Evolutionary conservation across 2,113 vertebrate species (phyloP).

Genomic region (Brienomyrus longianalis): DNA sequence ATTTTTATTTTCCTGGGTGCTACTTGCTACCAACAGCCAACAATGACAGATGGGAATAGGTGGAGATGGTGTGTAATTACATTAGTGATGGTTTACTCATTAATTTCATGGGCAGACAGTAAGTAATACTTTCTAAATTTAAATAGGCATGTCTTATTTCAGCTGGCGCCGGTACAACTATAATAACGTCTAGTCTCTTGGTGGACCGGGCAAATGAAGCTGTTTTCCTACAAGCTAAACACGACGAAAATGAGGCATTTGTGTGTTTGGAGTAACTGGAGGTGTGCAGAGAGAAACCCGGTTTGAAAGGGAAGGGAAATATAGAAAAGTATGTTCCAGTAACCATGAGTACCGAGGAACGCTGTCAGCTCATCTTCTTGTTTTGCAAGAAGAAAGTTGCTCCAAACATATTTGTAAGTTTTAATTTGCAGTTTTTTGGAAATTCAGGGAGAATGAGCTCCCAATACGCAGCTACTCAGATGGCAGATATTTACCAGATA

Average conservation of each 20-base stretch:
- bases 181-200: not conserved
- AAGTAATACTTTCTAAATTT: constrained; percentile 4
- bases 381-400: not conserved
- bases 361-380: not conserved
- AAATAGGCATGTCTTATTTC: constrained; percentile 8
- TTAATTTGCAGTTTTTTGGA: not conserved
- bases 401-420: not conserved
- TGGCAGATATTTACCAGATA: not conserved
- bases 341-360: not conserved
- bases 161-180: not conserved
- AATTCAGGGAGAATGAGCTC: not conserved
- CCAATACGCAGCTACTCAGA: not conserved
- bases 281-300: not conserved
- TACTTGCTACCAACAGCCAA: not conserved
- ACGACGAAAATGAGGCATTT: not conserved
- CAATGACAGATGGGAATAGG: constrained; percentile 20
- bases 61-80: constrained; percentile 12
- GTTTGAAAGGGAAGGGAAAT: not conserved
- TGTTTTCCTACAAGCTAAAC: not conserved
- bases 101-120: constrained; percentile 13
- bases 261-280: not conserved
- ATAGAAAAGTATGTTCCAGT: not conserved
- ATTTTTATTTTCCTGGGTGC: not conserved
- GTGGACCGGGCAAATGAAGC: not conserved
- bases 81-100: constrained; percentile 13